Base-by-base conservation (phyloP, 2,888 invertebrate genomes). In the Entomobrya multifasciata region DNA sequence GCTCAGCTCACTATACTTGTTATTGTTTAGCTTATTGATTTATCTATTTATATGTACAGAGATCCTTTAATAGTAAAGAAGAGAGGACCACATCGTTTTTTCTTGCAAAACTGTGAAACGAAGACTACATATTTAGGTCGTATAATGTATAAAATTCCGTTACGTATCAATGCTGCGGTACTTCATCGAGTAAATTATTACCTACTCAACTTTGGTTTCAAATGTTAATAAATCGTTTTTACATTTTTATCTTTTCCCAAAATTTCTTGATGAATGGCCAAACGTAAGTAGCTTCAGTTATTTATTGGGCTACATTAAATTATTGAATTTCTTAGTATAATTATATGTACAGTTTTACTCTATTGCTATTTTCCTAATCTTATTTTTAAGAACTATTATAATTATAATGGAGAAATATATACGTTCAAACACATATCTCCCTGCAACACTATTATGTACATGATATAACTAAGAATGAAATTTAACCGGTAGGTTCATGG, bases 121-220 rank as follows among this genome's bases (percentile, higher is more conserved):
- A 15, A 47, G 70, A 70, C 44, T 70, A 36, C 8, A 8, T 36
- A 36, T 36, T 36, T 36, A 36, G 36, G 36, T 36, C 4, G 36
- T 52, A 52, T 22, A 27, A n/a, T 30, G 55, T 76, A 76, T 70
- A 76, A 76, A 76, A 76, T n/a, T 76, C 41, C 57, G 57, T 22
- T 25, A 25, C 36, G 55, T 30, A 15, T 76, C 17, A 70, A 25
- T 25, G 15, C 70, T 70, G 67, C 17, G 20, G 8, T 55, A 17
- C 41, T 57, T 8, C 20, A n/a, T 41, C 41, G 57, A 41, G 76
- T 57, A 41, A 47, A 36, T 76, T n/a, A n/a, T n/a, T n/a, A n/a
- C n/a, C n/a, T n/a, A n/a, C n/a, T n/a, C 57, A 76, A 76, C 76
- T 76, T 76, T 76, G 76, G 76, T 76, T 76, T 76, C 76, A 57